Evolutionary conservation across 2,888 invertebrate species (phyloP), one percentile per base, ranked within the genome.

Genomic region (Automeris io): DNA sequence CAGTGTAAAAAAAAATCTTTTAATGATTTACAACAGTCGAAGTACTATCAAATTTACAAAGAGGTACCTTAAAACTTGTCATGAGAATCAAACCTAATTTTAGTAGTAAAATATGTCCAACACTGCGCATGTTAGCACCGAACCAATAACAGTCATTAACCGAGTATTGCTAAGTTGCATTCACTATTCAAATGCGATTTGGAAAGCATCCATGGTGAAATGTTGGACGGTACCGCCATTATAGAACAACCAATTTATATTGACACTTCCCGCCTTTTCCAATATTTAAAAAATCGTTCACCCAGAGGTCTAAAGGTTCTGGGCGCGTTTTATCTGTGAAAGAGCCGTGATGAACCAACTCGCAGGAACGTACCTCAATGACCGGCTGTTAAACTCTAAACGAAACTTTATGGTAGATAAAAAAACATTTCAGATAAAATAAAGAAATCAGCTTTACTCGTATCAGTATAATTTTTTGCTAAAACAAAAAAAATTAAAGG

Each of bases 151-250:
- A 70, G 64, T 65, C 69, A 68, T 77, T 76, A 71, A 62, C 61
- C 51, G 61, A 51, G 62, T 66, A 72, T 72, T 64, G 56, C 57
- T 47, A 53, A 69, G 70, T 56, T 72, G 77, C 72, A 70, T 59
- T 65, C 54, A 55, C 62, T 70, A 79, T 79, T 77, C 77, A 79
- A 78, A 81, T 78, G 66, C 60, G 68, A 79, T 77, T 80, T 81
- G 76, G 76, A 81, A 71, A 69, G 63, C 65, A 62, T 76, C 77
- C 77, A 77, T 68, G 60, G 62, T 51, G 51, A 49, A 59, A 55
- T 61, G 61, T 61, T 60, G 58, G 51, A 60, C 57, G 57, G 54
- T 52, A 57, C 61, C 58, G 51, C 67, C 61, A 73, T 75, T 76
- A 70, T 48, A 43, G 44, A 18, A 39, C 24, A 38, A 45, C 77